Percentiles rank a stretch among this genome's conserved stretches.
Evolutionary conservation across 1,140 invertebrate genomes (phyloP).

Genomic region (Hormaphis cornu): DNA sequence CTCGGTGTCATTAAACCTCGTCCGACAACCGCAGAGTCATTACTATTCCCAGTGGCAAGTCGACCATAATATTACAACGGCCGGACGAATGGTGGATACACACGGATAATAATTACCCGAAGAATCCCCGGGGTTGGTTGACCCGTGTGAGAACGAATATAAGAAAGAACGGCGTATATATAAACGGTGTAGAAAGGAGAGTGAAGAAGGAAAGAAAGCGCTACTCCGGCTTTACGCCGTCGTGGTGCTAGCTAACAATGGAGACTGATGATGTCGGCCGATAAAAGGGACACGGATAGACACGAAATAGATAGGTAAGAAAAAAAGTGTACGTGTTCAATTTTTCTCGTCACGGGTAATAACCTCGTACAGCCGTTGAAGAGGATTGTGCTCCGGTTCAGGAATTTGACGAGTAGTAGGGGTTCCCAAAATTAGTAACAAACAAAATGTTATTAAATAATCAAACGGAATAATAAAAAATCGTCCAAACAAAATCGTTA

Average conservation of each 20-base stretch:
- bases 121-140: slow-evolving; percentile 31
- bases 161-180: too few species aligned
- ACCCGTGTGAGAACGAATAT: slow-evolving; percentile 15
- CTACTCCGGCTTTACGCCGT: not conserved
- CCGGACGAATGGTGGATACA: slow-evolving; percentile 28
- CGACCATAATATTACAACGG: slow-evolving; percentile 30
- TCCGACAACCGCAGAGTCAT: slow-evolving; percentile 29
- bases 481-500: not conserved
- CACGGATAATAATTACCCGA: slow-evolving; percentile 26
- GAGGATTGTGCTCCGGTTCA: slow-evolving; percentile 14
- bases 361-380: not conserved
- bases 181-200: not conserved
- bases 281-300: slow-evolving; percentile 2
- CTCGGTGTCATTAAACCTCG: slow-evolving; percentile 15
- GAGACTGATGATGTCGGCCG: slow-evolving; percentile 29
- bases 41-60: slow-evolving; percentile 32
- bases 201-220: slow-evolving; percentile 25
- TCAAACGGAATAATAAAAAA: not conserved
- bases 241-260: slow-evolving; percentile 11
- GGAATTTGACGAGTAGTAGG: slow-evolving; percentile 16
- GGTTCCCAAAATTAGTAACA: slow-evolving; percentile 5
- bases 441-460: not conserved
- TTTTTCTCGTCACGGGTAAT: slow-evolving; percentile 29
- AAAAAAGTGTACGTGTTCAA: slow-evolving; percentile 24
- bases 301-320: not conserved